Base-by-base conservation (phyloP, 2,888 invertebrate species). In the Zygogramma bicolorata region DNA sequence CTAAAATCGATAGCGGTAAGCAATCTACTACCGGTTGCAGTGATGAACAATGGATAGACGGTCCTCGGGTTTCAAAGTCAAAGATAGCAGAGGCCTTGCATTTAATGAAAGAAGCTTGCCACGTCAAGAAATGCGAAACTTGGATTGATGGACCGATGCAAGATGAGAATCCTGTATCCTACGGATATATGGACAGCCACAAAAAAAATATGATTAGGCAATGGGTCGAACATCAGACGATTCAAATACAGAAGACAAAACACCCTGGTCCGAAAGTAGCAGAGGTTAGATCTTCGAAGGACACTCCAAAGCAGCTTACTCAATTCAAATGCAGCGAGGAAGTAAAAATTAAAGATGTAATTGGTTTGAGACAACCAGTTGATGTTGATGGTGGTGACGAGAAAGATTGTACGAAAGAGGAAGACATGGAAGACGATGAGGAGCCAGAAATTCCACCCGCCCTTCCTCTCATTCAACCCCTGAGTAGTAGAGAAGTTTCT, bases 31-130 rank as follows among this genome's bases (percentile, higher is more conserved):
- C 87, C 63, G 88, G 89, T 8, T 88, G 89, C 20, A 95, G 94
- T 79, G 96, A 97, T 83, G 98, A 98, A 84, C 96, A 97, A 84
- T 98, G 98, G 98, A 95, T 98, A 75, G 98, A 98, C 87, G 98
- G 98, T 0, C 98, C 98, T 0, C 91, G 96, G 83, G 95, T 97
- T 81, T 95, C 94, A 0, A 93, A 93, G 83, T 94, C 93, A 18
- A 94, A 69, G 49, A 80, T 81, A 1, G 95, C 94, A 1, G 95
- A 95, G 86, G 95, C 94, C 0, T 88, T 95, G 59, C 94, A 94
- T 84, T 89, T 95, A 77, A 90, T 94, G 83, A 93, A 94, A 81
- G 94, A 95, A 86, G 90, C 93, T 0, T 92, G 89, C 81, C 91
- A 94, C 84, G 89, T 91, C 3, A 94, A 94, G 82, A 94, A 95